These are phyloP conservation scores for Pelvicachromis taeniatus DNA, from an alignment of 2,113 vertebrate species.

Conservation along the genomic window DNA sequence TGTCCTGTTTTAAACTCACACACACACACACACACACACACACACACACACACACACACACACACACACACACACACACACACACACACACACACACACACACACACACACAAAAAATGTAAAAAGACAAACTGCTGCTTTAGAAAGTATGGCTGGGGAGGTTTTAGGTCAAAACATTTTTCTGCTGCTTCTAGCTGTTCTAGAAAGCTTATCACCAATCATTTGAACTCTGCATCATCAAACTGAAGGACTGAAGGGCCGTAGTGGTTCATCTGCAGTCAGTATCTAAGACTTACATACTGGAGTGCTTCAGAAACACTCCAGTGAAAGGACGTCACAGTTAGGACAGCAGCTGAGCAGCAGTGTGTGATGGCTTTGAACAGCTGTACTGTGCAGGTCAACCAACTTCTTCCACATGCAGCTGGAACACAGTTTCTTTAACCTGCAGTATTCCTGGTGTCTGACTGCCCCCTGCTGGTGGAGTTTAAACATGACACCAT, in stretches of 20 bases:
- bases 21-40: neutral
- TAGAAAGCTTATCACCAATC: neutral
- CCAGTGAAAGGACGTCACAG: neutral
- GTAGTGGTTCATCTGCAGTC: neutral
- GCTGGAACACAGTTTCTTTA: neutral
- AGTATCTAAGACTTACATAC: neutral
- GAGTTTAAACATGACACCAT: neutral
- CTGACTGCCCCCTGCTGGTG: slow-evolving; percentile 11
- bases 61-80: neutral
- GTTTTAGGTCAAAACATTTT: neutral
- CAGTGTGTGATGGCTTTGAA: neutral
- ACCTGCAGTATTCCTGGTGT: neutral
- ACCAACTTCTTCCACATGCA: neutral
- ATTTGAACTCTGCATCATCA: neutral
- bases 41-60: neutral
- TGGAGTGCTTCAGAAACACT: neutral
- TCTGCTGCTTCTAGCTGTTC: neutral
- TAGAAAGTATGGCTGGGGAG: neutral
- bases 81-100: neutral
- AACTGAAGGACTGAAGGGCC: neutral
- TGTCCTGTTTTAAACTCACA: too few relatives aligned
- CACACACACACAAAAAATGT: neutral
- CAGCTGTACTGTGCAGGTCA: neutral
- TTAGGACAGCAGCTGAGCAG: neutral
- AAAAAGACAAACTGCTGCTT: neutral